Percentiles rank a stretch among this genome's conserved stretches.
phyloP scores from a whole-genome alignment of 2,113 vertebrate genomes.

The Paraplagusia blochii region DNA sequence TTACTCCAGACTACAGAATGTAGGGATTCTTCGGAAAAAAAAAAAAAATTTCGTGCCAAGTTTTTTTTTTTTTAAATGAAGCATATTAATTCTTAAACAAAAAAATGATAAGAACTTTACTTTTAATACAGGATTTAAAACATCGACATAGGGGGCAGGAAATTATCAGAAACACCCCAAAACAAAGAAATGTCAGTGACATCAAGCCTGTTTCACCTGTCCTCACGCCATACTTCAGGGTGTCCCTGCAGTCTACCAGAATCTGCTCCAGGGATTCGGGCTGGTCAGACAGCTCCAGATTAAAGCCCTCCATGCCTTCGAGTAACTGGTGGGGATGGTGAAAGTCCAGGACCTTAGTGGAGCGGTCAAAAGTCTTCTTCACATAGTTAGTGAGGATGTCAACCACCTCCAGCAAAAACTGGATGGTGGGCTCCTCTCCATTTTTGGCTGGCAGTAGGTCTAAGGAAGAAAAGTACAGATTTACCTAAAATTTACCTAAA shows the following conservation, averaged over 20 bases:
- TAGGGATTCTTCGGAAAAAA: no score
- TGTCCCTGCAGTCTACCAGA: slow-evolving; percentile 97
- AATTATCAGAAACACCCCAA: no score
- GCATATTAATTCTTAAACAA: no score
- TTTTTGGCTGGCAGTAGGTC: slow-evolving; percentile 97
- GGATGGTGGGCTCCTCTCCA: slow-evolving; percentile 92
- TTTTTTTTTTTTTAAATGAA: no score
- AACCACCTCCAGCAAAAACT: slow-evolving; percentile 93
- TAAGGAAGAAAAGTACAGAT: slow-evolving; percentile 57
- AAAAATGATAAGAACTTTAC: no score
- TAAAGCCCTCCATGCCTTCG: slow-evolving; percentile 98
- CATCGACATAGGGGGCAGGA: no score
- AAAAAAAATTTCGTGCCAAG: no score
- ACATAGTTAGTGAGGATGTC: slow-evolving; percentile 97
- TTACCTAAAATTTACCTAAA: no score
- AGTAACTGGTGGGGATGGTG: slow-evolving; percentile 97
- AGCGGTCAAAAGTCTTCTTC: slow-evolving; percentile 94
- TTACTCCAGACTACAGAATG: no score
- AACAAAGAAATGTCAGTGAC: neutral
- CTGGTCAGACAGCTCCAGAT: slow-evolving; percentile 95
- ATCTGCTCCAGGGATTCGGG: slow-evolving; percentile 99
- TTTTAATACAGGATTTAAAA: no score
- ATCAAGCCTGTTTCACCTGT: slow-evolving; percentile 80
- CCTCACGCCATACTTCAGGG: slow-evolving; percentile 93
- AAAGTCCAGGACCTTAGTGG: slow-evolving; percentile 98